Evolutionary conservation across 2,888 invertebrate species (phyloP), one percentile per base, ranked within the genome.

Genomic region (Sphaerophoria taeniata): DNA sequence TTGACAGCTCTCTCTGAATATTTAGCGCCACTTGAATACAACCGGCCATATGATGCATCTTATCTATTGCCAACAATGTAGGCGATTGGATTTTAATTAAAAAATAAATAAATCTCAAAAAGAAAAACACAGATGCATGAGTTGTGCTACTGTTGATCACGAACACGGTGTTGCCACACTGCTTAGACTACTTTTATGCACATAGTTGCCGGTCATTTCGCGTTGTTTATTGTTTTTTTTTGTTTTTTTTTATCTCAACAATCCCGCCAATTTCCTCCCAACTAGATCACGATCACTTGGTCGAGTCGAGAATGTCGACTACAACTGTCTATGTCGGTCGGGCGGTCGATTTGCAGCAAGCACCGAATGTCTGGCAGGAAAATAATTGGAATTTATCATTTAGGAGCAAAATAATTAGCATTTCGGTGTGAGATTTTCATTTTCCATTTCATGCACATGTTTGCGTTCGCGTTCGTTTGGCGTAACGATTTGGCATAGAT

Each of bases 201-300:
- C 24, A 24, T 24, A 24, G 24, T 24, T 45, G 31, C 31, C 31
- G 45, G n/a, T 4, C 49, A 12, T 51, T 51, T 0, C 49, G n/a
- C 4, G 43, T 43, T 43, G 7, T 9, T 36, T 6, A 14, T 3
- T 14, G 6, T 34, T 0, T 3, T 34, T 0, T 3, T 58, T 56
- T 33, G 33, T 55, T n/a, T n/a, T 63, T 61, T 61, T n/a, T 9
- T 24, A 55, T 6, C 34, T 31, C 14, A 47, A 33, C 9, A 2
- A 51, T 72, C 71, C 47, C 34, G 63, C 63, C 71, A 78, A 65
- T 61, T 61, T 76, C 61, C 16, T 0, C 49, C 6, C 43, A 77
- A 55, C 45, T 77, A 61, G 77, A 77, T 77, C 82, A 76, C 73
- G 82, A 82, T 82, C 76, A 82, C 33, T 76, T 67, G 72, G 61